phyloP scores from a whole-genome alignment of 2,797 vertebrate species.

The Halcyon leucocephala region DNA sequence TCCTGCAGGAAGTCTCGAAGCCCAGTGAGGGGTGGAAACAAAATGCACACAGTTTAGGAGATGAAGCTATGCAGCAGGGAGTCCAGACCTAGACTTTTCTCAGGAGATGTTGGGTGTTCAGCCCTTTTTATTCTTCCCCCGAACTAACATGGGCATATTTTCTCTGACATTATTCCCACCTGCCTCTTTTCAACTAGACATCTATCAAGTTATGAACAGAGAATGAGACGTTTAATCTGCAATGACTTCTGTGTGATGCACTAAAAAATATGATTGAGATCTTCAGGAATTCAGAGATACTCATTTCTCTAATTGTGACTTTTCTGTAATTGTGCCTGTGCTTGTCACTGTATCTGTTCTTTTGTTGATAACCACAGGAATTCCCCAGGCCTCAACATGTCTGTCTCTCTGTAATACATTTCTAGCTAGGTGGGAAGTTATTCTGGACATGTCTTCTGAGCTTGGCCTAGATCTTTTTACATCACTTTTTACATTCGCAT shows the following conservation, averaged over 20 bases:
- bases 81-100: not conserved
- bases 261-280: not conserved
- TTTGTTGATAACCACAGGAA: not conserved
- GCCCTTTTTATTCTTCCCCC: not conserved
- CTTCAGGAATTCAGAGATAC: not conserved
- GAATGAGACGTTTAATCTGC: not conserved
- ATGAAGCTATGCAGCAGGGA: not conserved
- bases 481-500: not conserved
- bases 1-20: not conserved
- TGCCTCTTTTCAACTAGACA: not conserved
- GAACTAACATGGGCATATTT: not conserved
- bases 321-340: not conserved
- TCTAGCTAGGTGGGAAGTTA: not conserved
- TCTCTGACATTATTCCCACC: not conserved
- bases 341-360: not conserved
- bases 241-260: not conserved
- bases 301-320: not conserved
- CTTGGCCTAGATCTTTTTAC: not conserved
- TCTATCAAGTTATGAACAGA: not conserved
- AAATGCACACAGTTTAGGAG: not conserved
- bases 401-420: not conserved
- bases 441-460: not conserved
- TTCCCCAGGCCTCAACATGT: rapidly evolving
- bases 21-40: not conserved
- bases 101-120: not conserved